Conservation (phyloP, 2,113 vertebrate genomes). For the Pygoscelis antarcticus region DNA sequence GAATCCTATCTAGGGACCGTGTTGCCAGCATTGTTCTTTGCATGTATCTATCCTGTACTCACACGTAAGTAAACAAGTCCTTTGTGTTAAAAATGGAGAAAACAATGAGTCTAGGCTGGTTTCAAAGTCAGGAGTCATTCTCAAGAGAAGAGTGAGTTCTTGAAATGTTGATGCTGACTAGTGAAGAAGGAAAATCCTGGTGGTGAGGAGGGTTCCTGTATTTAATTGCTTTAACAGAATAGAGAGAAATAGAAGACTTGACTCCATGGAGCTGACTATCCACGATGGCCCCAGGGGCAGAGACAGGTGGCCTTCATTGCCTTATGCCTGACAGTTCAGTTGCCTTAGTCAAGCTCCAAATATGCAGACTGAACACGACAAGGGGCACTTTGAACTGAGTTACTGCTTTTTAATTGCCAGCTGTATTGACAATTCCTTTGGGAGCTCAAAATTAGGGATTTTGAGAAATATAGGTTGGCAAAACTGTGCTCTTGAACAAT, state of each 20-base stretch:
- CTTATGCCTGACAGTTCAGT: neutral
- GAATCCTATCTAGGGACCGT: neutral
- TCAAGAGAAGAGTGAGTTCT: neutral
- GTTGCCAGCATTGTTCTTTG: neutral
- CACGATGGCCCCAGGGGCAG: accelerated
- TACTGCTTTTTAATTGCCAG: neutral
- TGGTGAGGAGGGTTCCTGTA: neutral
- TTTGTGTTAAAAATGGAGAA: neutral
- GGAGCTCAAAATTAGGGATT: neutral
- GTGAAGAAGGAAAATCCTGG: neutral
- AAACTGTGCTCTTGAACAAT: neutral
- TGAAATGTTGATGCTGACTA: neutral
- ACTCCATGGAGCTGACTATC: neutral
- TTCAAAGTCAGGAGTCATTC: neutral
- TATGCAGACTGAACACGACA: neutral
- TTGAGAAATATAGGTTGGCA: neutral
- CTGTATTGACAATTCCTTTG: neutral
- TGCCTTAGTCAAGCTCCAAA: neutral
- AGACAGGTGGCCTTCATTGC: neutral
- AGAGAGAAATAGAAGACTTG: neutral
- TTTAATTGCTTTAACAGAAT: neutral
- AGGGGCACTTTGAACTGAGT: neutral
- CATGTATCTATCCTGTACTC: neutral
- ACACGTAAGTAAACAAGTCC: accelerated
- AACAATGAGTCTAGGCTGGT: neutral